A percentile compares a stretch with the other conserved stretches of the same genome.
phyloP scores from a whole-genome alignment of 2,113 vertebrate species.

The Alethe castanea region DNA sequence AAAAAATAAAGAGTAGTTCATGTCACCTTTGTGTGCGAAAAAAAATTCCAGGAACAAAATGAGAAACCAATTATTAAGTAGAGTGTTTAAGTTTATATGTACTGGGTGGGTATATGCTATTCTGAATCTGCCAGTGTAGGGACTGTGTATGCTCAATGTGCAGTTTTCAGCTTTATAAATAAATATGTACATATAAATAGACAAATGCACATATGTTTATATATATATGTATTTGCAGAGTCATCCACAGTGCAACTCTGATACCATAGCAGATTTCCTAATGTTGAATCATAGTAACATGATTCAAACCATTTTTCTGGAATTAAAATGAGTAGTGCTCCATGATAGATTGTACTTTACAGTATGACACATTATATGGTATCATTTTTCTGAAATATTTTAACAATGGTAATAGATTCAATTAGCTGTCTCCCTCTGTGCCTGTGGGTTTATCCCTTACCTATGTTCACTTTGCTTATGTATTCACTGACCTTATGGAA shows the following conservation, averaged over 20 bases:
- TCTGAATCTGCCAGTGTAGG: background rate
- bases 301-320: background rate
- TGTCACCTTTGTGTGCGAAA: background rate
- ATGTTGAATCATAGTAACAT: background rate
- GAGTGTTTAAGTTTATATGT: background rate
- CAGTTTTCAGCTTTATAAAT: background rate
- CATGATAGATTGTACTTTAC: background rate
- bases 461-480: background rate
- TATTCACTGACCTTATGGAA: background rate
- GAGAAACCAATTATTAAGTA: background rate
- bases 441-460: no score
- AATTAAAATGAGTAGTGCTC: background rate
- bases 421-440: background rate
- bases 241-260: background rate
- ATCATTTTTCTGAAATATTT: background rate
- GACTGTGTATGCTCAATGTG: background rate
- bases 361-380: background rate
- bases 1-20: background rate
- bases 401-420: background rate
- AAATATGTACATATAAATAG: background rate
- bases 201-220: background rate
- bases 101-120: rapidly evolving
- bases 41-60: background rate
- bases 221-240: background rate
- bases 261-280: background rate